Conservation (phyloP, 2,113 vertebrate genomes). For the Aegotheles bennettii region DNA sequence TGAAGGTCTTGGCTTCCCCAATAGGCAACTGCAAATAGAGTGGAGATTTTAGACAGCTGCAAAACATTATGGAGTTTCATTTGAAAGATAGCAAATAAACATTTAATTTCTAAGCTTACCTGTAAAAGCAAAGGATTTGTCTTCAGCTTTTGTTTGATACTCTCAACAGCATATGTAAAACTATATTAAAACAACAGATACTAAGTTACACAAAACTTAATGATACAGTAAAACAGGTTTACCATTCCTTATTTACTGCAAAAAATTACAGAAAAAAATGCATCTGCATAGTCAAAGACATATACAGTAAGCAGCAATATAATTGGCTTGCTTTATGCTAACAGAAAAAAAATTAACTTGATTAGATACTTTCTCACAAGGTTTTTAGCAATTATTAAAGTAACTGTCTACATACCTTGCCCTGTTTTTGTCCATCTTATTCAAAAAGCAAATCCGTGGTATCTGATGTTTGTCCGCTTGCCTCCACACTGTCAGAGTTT, state of each 20-base stretch:
- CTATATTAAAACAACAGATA: conserved; percentile 61
- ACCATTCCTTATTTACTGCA: neutral
- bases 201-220: neutral
- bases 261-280: neutral
- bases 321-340: neutral
- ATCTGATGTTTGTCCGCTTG: conserved; percentile 93
- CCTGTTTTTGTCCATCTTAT: conserved; percentile 96
- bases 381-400: neutral
- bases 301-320: neutral
- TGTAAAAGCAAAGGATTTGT: conserved; percentile 88
- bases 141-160: conserved; percentile 90
- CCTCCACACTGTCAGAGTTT: conserved; percentile 94
- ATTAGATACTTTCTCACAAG: neutral
- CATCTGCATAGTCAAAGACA: neutral
- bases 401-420: conserved; percentile 78
- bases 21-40: conserved; percentile 79
- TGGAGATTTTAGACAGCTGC: neutral
- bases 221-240: neutral
- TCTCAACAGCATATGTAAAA: conserved; percentile 84
- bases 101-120: conserved; percentile 69
- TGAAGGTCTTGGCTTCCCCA: conserved; percentile 86
- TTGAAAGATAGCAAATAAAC: neutral
- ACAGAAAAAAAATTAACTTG: neutral
- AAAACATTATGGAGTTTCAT: neutral
- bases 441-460: conserved; percentile 93